phyloP scores from a whole-genome alignment of 2,797 vertebrate genomes.

The Alectoris magna region DNA sequence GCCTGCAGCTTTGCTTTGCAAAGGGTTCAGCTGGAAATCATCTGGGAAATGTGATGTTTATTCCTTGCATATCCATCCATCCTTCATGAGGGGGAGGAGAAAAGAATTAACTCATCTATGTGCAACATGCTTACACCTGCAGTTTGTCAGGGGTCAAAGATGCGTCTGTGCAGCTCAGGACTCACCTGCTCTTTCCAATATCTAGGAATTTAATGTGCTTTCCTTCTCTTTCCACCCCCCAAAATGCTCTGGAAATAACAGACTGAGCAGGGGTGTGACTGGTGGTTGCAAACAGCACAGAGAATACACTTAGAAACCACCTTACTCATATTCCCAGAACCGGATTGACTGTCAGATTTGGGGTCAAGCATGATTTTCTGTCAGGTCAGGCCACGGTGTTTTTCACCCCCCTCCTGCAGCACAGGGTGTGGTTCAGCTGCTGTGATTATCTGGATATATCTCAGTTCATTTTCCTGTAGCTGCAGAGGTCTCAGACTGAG shows the following conservation, averaged over 20 bases:
- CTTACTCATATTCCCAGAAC: neutral
- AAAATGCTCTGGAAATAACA: neutral
- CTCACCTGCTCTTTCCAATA: neutral
- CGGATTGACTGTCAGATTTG: neutral
- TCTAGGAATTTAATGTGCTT: accelerated
- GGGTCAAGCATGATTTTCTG: neutral
- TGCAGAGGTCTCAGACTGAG: neutral
- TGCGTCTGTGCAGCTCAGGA: neutral
- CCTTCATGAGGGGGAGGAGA: accelerated
- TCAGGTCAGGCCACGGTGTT: neutral
- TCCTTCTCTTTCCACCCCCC: neutral
- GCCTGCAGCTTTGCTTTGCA: neutral
- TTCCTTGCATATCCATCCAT: neutral
- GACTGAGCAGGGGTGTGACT: neutral
- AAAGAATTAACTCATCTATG: neutral
- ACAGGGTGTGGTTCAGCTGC: neutral
- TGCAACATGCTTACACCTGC: neutral
- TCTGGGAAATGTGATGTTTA: accelerated
- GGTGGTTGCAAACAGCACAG: neutral
- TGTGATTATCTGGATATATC: neutral
- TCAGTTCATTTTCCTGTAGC: neutral
- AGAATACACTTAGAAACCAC: neutral
- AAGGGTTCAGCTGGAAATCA: neutral
- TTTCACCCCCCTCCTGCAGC: neutral
- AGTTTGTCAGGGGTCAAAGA: neutral